phyloP scores from a whole-genome alignment of 2,113 vertebrate species.

The Pachypanchax playfairii region DNA sequence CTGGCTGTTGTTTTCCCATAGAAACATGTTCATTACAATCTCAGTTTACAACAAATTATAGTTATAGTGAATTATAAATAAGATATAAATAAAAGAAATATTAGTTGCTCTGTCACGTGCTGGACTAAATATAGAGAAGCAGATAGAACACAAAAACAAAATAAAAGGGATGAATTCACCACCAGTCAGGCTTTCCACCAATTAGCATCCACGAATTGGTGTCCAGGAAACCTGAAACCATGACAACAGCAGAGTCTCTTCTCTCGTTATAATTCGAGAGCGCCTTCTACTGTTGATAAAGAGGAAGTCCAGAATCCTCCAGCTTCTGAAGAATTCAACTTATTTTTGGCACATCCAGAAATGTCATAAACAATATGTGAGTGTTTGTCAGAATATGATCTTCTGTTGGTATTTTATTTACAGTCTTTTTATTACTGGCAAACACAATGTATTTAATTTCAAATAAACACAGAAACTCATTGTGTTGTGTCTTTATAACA shows the following conservation, averaged over 20 bases:
- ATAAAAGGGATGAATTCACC: conserved; percentile 4
- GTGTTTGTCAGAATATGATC: no score
- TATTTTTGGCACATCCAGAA: no score
- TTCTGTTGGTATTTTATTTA: no score
- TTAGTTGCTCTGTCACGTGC: not conserved
- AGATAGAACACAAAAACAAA: not conserved
- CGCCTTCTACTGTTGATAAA: conserved; percentile 56
- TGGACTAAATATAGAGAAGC: conserved; percentile 47
- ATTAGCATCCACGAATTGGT: conserved; percentile 54
- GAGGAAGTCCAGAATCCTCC: conserved; percentile 4
- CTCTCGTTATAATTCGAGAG: conserved; percentile 14
- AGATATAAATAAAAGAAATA: conserved; percentile 17
- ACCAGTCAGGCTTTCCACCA: conserved; percentile 44
- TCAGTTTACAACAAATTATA: no score
- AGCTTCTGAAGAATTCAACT: not conserved
- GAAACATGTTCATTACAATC: no score
- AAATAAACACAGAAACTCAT: no score
- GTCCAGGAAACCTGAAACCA: conserved; percentile 67
- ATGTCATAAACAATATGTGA: not conserved
- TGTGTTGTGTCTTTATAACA: not conserved
- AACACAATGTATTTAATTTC: no score
- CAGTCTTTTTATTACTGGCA: no score
- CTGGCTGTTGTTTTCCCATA: no score
- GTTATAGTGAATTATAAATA: no score
- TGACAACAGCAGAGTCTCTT: conserved; percentile 63